Conservation (phyloP, 2,113 vertebrate genomes). For the Crotalus horridus region DNA sequence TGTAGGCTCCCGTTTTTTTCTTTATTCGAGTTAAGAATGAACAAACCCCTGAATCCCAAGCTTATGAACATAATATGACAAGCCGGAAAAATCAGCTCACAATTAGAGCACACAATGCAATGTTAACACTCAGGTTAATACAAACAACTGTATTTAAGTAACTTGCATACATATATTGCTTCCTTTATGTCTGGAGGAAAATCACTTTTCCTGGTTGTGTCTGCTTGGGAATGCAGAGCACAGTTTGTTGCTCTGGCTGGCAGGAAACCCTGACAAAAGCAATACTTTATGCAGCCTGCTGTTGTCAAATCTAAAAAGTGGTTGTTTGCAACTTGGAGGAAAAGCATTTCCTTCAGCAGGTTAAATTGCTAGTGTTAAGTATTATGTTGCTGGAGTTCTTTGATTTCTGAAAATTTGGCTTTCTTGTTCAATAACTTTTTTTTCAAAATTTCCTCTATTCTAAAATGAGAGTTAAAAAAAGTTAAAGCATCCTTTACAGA, state of each 20-base stretch:
- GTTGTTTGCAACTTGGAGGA: neutral
- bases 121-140: neutral
- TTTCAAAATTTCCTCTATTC: neutral
- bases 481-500: neutral
- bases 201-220: neutral
- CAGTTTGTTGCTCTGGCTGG: neutral
- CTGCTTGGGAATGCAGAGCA: neutral
- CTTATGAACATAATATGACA: neutral
- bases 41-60: neutral
- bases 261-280: neutral
- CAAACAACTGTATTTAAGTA: neutral
- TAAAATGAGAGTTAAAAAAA: neutral
- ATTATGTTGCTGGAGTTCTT: neutral
- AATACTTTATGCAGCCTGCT: neutral
- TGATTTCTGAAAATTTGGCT: neutral
- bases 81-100: neutral
- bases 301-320: neutral
- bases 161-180: neutral
- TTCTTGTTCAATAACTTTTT: neutral
- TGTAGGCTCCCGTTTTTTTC: neutral
- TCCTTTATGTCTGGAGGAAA: neutral
- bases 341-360: neutral
- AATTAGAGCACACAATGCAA: neutral
- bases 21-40: neutral
- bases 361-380: neutral